A percentile compares a stretch with the other conserved stretches of the same genome.
phyloP scores from a whole-genome alignment of 2,888 invertebrate genomes.

The Noctua comes region DNA sequence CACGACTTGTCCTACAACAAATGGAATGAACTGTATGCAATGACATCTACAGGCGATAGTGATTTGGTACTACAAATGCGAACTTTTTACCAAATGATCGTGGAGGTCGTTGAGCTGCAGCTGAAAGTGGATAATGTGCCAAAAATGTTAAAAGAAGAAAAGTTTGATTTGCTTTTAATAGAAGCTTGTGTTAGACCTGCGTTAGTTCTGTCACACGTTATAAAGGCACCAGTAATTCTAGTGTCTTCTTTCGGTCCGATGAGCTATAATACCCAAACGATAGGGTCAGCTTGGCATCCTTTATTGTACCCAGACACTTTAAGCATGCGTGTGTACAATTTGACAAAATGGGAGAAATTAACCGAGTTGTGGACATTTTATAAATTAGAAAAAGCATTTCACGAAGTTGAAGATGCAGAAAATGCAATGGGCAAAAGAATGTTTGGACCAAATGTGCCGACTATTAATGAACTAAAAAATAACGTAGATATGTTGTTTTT shows the following conservation, averaged over 20 bases:
- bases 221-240: conserved; percentile 49
- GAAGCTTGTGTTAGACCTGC: conserved; percentile 16
- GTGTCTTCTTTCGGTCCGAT: conserved; percentile 68
- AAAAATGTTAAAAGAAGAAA: conserved; percentile 18
- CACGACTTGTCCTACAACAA: conserved; percentile 70
- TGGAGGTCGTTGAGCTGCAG: background rate
- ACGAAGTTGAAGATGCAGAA: conserved; percentile 46
- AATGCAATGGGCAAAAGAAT: conserved; percentile 58
- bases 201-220: conserved; percentile 14
- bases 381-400: conserved; percentile 35
- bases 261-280: conserved; percentile 47
- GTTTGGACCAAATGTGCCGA: conserved; percentile 69
- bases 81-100: background rate
- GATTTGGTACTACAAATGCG: conserved; percentile 8
- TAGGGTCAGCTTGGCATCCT: conserved; percentile 70
- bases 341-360: conserved; percentile 72
- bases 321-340: conserved; percentile 63
- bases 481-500: conserved; percentile 80
- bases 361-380: conserved; percentile 53
- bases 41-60: conserved; percentile 10
- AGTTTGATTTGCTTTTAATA: conserved; percentile 20
- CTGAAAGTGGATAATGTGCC: conserved; percentile 15
- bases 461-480: conserved; percentile 62
- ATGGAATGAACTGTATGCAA: conserved; percentile 25
- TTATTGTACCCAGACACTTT: conserved; percentile 68